Conservation (phyloP, 2,113 vertebrate species). For the Boulengeromyrus knoepffleri region DNA sequence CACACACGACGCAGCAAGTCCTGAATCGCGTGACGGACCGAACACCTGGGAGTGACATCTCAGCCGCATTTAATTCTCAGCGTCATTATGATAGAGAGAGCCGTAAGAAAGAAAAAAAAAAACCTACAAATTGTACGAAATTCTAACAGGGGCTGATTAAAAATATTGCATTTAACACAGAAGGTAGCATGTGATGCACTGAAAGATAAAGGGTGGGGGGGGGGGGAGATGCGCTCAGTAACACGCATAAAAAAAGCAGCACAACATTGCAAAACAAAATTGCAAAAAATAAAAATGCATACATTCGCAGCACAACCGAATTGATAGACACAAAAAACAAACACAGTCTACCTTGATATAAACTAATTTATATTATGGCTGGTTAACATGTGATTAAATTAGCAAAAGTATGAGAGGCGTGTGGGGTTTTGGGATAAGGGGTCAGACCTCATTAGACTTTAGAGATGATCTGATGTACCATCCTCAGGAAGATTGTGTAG, state of each 20-base stretch:
- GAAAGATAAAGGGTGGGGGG: background rate
- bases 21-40: background rate
- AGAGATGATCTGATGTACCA: background rate
- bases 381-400: background rate
- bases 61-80: background rate
- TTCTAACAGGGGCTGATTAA: background rate
- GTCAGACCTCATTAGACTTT: slow-evolving; percentile 14
- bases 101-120: too few species aligned
- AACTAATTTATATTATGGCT: background rate
- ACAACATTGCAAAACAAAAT: background rate
- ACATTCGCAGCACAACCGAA: background rate
- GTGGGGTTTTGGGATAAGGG: background rate
- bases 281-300: background rate
- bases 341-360: background rate
- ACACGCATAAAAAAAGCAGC: background rate
- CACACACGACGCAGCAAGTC: background rate
- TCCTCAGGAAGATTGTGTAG: slow-evolving; percentile 1
- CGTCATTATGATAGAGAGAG: background rate
- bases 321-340: background rate
- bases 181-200: background rate
- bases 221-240: too few species aligned
- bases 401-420: background rate
- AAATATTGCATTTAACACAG: background rate
- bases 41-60: background rate
- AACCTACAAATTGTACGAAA: background rate